phyloP scores from a whole-genome alignment of 1,140 invertebrate genomes.

The Drosophila equinoxialis region DNA sequence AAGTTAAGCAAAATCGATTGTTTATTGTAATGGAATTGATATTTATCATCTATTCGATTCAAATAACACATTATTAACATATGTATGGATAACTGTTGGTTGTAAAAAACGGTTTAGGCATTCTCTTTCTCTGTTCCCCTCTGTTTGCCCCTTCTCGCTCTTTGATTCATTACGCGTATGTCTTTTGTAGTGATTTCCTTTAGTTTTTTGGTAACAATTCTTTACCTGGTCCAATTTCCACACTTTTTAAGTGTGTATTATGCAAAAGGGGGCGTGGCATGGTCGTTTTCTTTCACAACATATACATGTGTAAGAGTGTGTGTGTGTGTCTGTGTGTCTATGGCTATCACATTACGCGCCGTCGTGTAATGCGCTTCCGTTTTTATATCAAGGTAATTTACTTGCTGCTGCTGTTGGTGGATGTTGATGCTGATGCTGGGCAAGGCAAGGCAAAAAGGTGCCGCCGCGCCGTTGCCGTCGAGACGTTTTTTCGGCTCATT shows the following conservation, averaged over 20 bases:
- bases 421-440: conserved; percentile 13
- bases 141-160: too few species aligned
- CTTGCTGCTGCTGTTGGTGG: conserved; percentile 20
- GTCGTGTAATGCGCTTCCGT: conserved; percentile 75
- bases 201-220: neutral
- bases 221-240: neutral
- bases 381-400: conserved; percentile 44
- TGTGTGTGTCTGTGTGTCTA: conserved; percentile 35
- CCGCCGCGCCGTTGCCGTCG: conserved; percentile 39
- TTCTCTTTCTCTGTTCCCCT: too few species aligned
- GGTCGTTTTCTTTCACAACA: conserved; percentile 2
- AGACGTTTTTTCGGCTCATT: conserved; percentile 56
- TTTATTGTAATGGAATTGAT: too few species aligned
- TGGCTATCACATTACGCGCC: conserved; percentile 67
- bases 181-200: neutral
- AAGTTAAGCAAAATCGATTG: too few species aligned
- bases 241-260: neutral
- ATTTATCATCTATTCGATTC: too few species aligned
- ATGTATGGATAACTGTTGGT: too few species aligned
- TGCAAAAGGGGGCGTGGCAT: conserved; percentile 1
- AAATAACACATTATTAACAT: too few species aligned
- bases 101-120: too few species aligned
- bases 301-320: neutral
- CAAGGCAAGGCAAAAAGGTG: conserved; percentile 38
- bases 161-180: too few species aligned